Conservation (phyloP, 2,797 vertebrate species). For the Takifugu ocellatus region DNA sequence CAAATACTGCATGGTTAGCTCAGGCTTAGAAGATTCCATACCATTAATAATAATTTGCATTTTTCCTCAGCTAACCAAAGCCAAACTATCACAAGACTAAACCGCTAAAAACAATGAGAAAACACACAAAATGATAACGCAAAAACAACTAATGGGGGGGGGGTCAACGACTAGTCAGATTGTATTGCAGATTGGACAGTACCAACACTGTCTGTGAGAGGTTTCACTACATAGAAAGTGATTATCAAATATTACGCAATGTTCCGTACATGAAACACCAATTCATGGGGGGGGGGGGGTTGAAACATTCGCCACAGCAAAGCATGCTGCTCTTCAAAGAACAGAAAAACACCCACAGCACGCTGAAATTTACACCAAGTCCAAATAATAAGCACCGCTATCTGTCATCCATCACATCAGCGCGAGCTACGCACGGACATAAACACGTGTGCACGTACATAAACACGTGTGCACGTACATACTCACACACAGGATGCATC, state of each 20-base stretch:
- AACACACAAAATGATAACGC: constrained; percentile 72
- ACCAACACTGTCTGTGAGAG: constrained; percentile 88
- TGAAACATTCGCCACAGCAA: constrained; percentile 83
- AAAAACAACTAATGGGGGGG: constrained; percentile 63
- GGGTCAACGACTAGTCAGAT: constrained; percentile 84
- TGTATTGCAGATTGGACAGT: constrained; percentile 96
- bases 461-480: constrained; percentile 72
- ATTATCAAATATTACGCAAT: constrained; percentile 93
- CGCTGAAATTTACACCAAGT: constrained; percentile 76
- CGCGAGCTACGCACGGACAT: constrained; percentile 76
- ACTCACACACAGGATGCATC: constrained; percentile 81
- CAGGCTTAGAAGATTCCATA: constrained; percentile 92
- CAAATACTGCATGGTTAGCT: constrained; percentile 98
- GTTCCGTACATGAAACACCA: constrained; percentile 89
- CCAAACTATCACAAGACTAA: constrained; percentile 89
- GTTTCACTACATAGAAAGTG: constrained; percentile 89
- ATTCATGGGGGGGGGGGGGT: constrained; percentile 72
- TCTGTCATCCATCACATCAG: constrained; percentile 78
- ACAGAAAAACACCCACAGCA: constrained; percentile 74
- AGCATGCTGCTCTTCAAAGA: constrained; percentile 85
- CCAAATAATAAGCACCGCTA: constrained; percentile 84
- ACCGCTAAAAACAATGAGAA: constrained; percentile 79
- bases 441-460: constrained; percentile 73
- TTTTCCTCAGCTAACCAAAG: constrained; percentile 88
- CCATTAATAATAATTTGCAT: constrained; percentile 82